These are phyloP conservation scores for Silurus asotus DNA, from an alignment of 2,113 vertebrate genomes.

Conservation along the genomic window DNA sequence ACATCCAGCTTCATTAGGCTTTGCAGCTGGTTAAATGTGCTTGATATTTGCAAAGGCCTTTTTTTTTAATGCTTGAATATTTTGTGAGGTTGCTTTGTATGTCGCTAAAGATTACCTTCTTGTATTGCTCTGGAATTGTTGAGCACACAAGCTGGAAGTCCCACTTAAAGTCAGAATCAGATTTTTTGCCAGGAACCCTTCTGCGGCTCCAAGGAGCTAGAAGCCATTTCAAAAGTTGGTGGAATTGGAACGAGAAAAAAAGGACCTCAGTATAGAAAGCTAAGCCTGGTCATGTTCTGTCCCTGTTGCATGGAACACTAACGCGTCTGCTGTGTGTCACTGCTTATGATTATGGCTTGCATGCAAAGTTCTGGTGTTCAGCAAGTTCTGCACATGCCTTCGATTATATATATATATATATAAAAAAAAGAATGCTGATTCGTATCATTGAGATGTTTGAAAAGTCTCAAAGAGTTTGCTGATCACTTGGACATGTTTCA, in stretches of 20 bases:
- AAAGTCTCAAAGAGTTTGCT: conserved; percentile 64
- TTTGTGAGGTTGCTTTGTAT: conserved; percentile 10
- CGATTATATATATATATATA: too few relatives aligned
- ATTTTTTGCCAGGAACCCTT: neutral
- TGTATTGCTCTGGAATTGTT: neutral
- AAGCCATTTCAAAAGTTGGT: neutral
- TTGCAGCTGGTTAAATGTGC: conserved; percentile 22
- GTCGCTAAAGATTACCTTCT: neutral
- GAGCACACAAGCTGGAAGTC: neutral
- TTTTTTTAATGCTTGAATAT: conserved; percentile 22
- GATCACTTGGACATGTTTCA: conserved; percentile 53
- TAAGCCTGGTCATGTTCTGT: conserved; percentile 36
- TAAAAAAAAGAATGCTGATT: neutral
- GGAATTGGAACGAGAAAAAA: neutral
- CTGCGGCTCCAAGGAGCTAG: neutral
- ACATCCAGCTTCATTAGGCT: conserved; percentile 64
- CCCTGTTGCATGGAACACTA: conserved; percentile 53
- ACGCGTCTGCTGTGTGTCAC: conserved; percentile 61
- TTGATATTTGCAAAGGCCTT: neutral
- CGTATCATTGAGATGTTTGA: neutral
- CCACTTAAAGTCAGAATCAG: neutral
- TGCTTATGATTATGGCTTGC: conserved; percentile 58
- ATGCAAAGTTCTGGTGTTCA: conserved; percentile 66
- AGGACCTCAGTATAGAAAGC: neutral
- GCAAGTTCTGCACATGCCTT: conserved; percentile 61